Conservation (phyloP, 2,888 invertebrate genomes). For the Microchrysa polita region DNA sequence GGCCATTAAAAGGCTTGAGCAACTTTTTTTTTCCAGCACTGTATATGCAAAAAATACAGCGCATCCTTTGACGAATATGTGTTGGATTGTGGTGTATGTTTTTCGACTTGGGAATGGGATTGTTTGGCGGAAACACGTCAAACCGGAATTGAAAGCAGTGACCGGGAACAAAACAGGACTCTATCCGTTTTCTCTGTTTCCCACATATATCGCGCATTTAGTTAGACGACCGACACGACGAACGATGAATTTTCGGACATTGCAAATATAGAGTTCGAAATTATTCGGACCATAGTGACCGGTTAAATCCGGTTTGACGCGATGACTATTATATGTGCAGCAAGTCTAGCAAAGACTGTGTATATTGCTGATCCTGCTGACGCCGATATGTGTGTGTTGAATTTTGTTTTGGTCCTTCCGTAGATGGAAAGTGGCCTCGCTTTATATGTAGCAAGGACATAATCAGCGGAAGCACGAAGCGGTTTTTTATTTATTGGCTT, state of each 20-base stretch:
- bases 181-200: constrained; percentile 23
- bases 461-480: constrained; percentile 40
- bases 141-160: constrained; percentile 44
- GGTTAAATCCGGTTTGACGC: background rate
- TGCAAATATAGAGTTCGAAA: background rate
- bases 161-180: constrained; percentile 40
- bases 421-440: background rate
- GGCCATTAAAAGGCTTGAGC: too few relatives aligned
- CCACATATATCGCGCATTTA: background rate
- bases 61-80: constrained; percentile 21
- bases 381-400: background rate
- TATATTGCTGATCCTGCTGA: too few relatives aligned
- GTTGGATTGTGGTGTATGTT: constrained; percentile 36
- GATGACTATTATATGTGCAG: too few relatives aligned
- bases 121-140: constrained; percentile 33
- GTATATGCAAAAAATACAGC: constrained; percentile 27
- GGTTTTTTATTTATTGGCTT: constrained; percentile 43
- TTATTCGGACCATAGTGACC: constrained; percentile 7
- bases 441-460: background rate
- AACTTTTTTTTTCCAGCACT: too few relatives aligned
- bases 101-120: too few relatives aligned
- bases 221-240: too few relatives aligned
- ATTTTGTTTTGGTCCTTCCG: background rate
- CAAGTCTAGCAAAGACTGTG: background rate
- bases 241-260: background rate